Conservation (phyloP, 2,113 vertebrate species). For the Pomatorhinus ruficollis region DNA sequence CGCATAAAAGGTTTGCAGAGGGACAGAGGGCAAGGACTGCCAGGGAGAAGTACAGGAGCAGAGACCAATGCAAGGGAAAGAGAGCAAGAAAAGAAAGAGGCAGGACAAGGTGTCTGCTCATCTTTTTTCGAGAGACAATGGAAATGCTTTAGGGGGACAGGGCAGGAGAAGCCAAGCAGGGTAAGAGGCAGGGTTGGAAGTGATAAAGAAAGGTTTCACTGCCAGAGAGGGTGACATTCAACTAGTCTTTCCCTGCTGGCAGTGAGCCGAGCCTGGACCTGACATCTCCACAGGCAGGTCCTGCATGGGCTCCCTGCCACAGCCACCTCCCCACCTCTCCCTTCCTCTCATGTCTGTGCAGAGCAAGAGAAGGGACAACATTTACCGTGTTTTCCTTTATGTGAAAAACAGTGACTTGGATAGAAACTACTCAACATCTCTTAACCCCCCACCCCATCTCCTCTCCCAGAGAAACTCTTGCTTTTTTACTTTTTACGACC, state of each 20-base stretch:
- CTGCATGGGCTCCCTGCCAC: background rate
- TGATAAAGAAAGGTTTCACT: background rate
- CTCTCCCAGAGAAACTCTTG: background rate
- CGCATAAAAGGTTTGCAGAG: background rate
- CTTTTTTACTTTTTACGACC: background rate
- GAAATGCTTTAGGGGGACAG: background rate
- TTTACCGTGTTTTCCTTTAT: background rate
- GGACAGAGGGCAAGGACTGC: background rate
- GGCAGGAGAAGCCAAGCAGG: background rate
- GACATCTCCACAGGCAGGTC: background rate
- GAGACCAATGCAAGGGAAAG: background rate
- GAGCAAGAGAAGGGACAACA: background rate
- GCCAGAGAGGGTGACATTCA: background rate
- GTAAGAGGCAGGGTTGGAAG: background rate
- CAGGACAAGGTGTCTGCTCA: background rate
- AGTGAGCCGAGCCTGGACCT: background rate
- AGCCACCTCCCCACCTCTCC: background rate
- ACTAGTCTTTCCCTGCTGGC: background rate
- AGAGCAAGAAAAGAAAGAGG: background rate
- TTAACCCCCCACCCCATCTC: fast-evolving
- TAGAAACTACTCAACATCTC: background rate
- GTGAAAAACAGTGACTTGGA: background rate
- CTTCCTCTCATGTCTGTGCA: background rate
- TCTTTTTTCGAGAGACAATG: background rate
- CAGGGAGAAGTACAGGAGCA: background rate